Base-by-base conservation (phyloP, 1,140 invertebrate species). In the Brachionus calyciflorus region DNA sequence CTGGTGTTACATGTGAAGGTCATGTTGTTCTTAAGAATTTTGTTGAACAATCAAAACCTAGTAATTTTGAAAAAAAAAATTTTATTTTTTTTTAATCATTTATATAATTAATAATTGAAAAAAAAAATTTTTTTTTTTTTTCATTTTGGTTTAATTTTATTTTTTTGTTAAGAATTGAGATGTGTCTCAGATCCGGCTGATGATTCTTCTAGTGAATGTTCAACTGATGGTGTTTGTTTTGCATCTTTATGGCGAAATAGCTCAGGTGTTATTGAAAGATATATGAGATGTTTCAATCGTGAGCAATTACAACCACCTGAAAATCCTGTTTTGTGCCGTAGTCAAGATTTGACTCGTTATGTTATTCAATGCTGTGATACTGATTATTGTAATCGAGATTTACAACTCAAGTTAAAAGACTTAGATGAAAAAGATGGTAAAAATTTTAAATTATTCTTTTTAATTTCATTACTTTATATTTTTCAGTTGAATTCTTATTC, bases 1-100 rank as follows among this genome's bases (percentile, higher is more conserved):
- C 69, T 33, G 69, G 69, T 1, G 69, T 55, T 9, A 17, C 30
- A 28, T 73, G 69, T 55, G 44, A 73, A 9, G 69, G 69, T 33
- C 69, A 73, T 40, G 69, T 73, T 1, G 30, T 12, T 10, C 46
- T 73, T 9, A 55, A 73, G 40, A 46, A 69, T n/a, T 10, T 44
- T 7, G 19, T 44, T 19, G 40, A 44, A 65, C 19, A 65, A 14
- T 44, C 60, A 24, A 44, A 19, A 14, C 41, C 33, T 44, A 65
- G 60, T 65, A 65, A 40, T 9, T 63, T 33, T 63, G 1, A 37
- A 33, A 60, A 21, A 10, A 2, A 24, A 65, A 46, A 7, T 46
- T 46, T 5, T 5, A 37, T 37, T 37, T 5, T 37, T 5, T 5
- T 5, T 37, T 37, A 37, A 37, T 5, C 33, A 37, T 37, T 3